Evolutionary conservation across 2,797 vertebrate species (phyloP).

Genomic region (Oreonectes daqikongensis): DNA sequence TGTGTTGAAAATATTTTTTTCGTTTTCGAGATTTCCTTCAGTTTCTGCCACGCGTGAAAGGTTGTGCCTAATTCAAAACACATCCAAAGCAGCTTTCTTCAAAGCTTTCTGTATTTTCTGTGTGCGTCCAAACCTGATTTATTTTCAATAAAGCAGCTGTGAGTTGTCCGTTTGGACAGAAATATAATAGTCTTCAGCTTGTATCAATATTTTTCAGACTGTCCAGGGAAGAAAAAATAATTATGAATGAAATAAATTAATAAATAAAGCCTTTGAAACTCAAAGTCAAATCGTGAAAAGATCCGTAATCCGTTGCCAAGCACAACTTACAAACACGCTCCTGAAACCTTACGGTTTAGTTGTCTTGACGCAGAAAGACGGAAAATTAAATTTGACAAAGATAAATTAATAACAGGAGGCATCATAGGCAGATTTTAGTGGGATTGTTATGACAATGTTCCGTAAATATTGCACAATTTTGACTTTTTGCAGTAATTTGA

Average conservation of each 20-base stretch:
- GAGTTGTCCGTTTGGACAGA: constrained; percentile 41
- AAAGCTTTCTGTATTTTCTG: constrained; percentile 28
- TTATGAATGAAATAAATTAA: constrained; percentile 60
- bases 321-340: constrained; percentile 63
- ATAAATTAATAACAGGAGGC: constrained; percentile 68
- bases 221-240: constrained; percentile 48
- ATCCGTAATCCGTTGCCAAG: constrained; percentile 60
- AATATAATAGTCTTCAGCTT: constrained; percentile 41
- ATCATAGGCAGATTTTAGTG: constrained; percentile 49
- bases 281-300: constrained; percentile 57
- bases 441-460: constrained; percentile 47
- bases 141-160: constrained; percentile 50
- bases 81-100: constrained; percentile 21
- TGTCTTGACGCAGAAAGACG: constrained; percentile 54
- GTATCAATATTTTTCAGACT: constrained; percentile 45
- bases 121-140: constrained; percentile 48
- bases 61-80: constrained; percentile 39
- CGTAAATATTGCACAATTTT: constrained; percentile 14
- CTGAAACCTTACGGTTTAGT: constrained; percentile 54
- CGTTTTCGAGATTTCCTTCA: constrained; percentile 4
- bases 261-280: constrained; percentile 66
- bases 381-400: constrained; percentile 72
- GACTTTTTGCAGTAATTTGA: neutral
- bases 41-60: constrained; percentile 23
- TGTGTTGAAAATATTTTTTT: neutral